Percentiles rank a stretch among this genome's conserved stretches.
Evolutionary conservation across 2,888 invertebrate genomes (phyloP).

Genomic region (Leptura quadrifasciata): DNA sequence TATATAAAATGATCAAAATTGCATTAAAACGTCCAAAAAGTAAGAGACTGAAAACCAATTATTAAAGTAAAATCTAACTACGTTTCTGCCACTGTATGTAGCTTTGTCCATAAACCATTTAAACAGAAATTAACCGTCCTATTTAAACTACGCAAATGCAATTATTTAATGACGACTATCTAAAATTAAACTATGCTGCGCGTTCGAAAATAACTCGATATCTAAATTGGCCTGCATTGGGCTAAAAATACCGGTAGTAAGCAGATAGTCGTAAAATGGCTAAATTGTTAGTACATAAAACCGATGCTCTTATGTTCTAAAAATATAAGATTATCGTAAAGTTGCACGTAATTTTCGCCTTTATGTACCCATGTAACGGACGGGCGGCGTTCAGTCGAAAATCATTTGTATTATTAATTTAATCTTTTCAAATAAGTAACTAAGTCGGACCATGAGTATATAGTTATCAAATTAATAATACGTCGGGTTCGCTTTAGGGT

Average conservation of each 20-base stretch:
- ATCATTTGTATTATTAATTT: no score
- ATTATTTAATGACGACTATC: slow-evolving; percentile 18
- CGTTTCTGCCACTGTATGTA: background rate
- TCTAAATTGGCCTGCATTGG: slow-evolving; percentile 28
- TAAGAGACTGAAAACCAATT: background rate
- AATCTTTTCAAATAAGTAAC: no score
- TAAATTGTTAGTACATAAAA: slow-evolving; percentile 6
- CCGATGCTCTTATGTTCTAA: background rate
- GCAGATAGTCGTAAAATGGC: slow-evolving; percentile 24
- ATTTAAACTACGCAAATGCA: slow-evolving; percentile 15
- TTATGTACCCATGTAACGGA: no score
- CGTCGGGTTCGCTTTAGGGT: no score
- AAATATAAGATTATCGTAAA: background rate
- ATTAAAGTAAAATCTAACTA: background rate
- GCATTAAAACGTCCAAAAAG: background rate
- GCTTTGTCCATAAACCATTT: background rate
- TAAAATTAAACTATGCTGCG: slow-evolving; percentile 5
- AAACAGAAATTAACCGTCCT: slow-evolving; percentile 3
- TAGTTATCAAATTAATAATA: no score
- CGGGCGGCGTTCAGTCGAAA: no score
- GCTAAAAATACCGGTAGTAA: slow-evolving; percentile 29
- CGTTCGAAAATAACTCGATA: slow-evolving; percentile 25
- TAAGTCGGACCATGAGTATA: no score
- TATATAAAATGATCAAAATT: background rate
- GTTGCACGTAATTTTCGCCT: background rate